Evolutionary conservation across 2,797 vertebrate genomes (phyloP), one percentile per base, ranked within the genome.

Genomic region (Pteropus rufus): DNA sequence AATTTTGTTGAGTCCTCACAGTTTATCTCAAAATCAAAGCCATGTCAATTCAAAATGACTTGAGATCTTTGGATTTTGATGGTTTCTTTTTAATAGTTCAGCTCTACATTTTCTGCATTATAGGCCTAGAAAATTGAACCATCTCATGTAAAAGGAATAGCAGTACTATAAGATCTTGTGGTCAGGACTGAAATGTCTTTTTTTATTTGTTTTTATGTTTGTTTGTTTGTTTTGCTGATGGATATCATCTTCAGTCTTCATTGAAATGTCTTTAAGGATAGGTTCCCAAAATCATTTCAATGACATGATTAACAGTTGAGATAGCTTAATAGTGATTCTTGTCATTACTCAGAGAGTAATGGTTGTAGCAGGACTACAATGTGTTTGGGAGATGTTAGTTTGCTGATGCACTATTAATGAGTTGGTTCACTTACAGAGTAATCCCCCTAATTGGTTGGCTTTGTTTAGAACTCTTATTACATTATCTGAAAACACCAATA

Each of bases 1-100:
- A 95, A 85, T 95, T 94, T 70, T 93, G 64, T 92, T 93, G 21
- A 39, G n/a, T 89, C 49, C 24, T 96, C 64, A 73, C 21, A 90
- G n/a, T 83, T 94, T 82, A 79, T 88, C n/a, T 94, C 70, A 94
- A 34, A 91, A 81, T 97, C 77, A 96, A 96, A 95, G 75, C 76
- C 83, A 26, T 77, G 24, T 93, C 19, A 54, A 49, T 93, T 93
- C 94, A 93, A 77, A 96, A 91, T 91, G 62, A 62, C 58, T 81
- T 60, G 65, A 16, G 65, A 19, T 62, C 82, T 92, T 95, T 97
- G 58, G 79, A 90, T 89, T 89, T 70, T 85, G n/a, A 69, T 73
- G 31, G 41, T 82, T 96, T 94, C 39, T 41, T 93, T 76, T 89
- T 44, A 79, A 88, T 95, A 90, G 36, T 89, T 86, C 87, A 94